phyloP scores from a whole-genome alignment of 92 coral and sea anemone genomes.

The Palythoa grandis region DNA sequence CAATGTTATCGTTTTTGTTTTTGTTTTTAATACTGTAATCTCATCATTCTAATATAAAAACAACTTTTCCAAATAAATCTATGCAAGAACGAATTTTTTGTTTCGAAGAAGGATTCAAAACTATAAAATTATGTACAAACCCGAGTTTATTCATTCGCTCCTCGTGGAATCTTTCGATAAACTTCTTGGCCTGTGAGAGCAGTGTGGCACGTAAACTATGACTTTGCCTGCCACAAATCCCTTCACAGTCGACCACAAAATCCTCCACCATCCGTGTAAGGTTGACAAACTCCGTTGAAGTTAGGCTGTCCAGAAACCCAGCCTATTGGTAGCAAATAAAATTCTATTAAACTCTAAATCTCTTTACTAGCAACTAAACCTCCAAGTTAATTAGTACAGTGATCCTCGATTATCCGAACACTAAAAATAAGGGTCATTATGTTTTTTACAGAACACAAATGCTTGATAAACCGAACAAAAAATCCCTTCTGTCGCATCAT shows the following conservation, averaged over 20 bases:
- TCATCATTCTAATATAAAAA: too few relatives aligned
- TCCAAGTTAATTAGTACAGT: neutral
- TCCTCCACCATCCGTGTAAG: slow-evolving; percentile 94
- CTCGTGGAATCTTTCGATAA: slow-evolving; percentile 97
- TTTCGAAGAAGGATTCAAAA: neutral
- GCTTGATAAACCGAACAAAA: too few relatives aligned
- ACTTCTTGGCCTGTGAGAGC: slow-evolving; percentile 94
- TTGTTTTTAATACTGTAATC: too few relatives aligned
- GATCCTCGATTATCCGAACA: neutral
- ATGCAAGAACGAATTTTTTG: too few relatives aligned
- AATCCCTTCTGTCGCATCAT: too few relatives aligned
- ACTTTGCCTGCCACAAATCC: slow-evolving; percentile 95
- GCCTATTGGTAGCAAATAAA: slow-evolving; percentile 61
- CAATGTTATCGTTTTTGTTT: too few relatives aligned
- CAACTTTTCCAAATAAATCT: too few relatives aligned
- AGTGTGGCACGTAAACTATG: slow-evolving; percentile 91
- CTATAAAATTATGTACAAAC: slow-evolving; percentile 31
- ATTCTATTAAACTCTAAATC: neutral
- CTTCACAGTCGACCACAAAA: slow-evolving; percentile 95
- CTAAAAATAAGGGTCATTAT: too few relatives aligned
- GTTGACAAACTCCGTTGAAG: slow-evolving; percentile 95
- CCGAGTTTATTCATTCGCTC: slow-evolving; percentile 95
- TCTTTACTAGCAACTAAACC: neutral
- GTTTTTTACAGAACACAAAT: too few relatives aligned
- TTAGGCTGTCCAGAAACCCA: slow-evolving; percentile 89